Evolutionary conservation across 2,113 vertebrate species (phyloP), one percentile per base, ranked within the genome.

Genomic region (Ptychochromis oligacanthus): DNA sequence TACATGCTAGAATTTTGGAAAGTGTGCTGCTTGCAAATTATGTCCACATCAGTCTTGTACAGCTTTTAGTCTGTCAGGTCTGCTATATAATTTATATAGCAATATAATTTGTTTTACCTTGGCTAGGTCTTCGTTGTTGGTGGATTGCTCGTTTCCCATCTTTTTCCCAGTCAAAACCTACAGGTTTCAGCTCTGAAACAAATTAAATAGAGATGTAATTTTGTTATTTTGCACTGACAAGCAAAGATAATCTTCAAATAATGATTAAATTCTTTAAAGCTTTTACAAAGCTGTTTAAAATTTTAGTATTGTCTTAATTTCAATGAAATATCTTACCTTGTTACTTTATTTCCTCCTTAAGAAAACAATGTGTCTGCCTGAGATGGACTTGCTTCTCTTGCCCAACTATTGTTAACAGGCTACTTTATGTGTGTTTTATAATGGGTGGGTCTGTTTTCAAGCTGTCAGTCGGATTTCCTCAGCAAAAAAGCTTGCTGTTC

Each of bases 121-220:
- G 3, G 13, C 74, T 4, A 7, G 8, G 28, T 84, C 88, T 52
- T 52, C 60, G 65, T 64, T 40, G 26, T 54, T 15, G 22, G 31
- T 11, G 12, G 95, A 94, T 6, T 88, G 49, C 12, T 93, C 92
- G 36, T 95, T 96, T 38, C 96, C 96, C 95, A 96, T 96, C 46
- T 84, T 94, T 82, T 24, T 2, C 70, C 76, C 61, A 56, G 62
- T 15, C 4, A 26, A 85, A 31, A 80, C 17, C 38, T 56, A 49
- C 77, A 82, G 36, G 26, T 43, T 72, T 52, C 31, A 38, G 18
- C 13, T 65, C 74, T 80, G 54, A 40, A 90, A 70, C 3, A 75
- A 34, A 77, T 59, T 0, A 49, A 38, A 11, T 11, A 52, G 6
- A 58, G 58, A 26, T 10, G 9, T 2, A 5, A 6, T 43, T 78